Conservation (phyloP, 2,888 invertebrate genomes). For the Callimorpha dominula region DNA sequence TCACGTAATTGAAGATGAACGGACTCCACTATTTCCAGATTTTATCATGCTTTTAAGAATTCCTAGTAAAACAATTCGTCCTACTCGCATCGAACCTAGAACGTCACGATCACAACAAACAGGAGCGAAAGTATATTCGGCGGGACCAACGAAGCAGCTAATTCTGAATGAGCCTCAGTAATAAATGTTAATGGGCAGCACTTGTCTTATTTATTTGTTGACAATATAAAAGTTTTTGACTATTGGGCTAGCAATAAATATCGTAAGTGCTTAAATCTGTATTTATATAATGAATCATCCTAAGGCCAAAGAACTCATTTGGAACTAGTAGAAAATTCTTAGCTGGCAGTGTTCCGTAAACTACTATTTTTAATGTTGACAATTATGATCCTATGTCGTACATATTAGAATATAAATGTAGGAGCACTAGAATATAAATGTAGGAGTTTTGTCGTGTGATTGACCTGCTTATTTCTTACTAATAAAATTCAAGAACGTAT, state of each 20-base stretch:
- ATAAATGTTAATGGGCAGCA: neutral
- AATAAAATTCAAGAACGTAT: neutral
- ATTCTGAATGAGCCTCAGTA: neutral
- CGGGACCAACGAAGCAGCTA: neutral
- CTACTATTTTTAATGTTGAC: neutral
- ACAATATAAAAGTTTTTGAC: neutral
- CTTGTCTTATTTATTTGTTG: neutral
- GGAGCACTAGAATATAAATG: neutral
- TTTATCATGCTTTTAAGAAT: too few relatives aligned
- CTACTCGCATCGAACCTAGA: too few relatives aligned
- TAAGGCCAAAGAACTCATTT: slow-evolving; percentile 7
- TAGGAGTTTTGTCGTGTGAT: neutral
- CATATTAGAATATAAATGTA: neutral
- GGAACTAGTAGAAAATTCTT: slow-evolving; percentile 5
- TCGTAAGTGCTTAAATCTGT: neutral
- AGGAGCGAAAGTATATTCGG: too few relatives aligned
- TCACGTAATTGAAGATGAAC: neutral
- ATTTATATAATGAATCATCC: neutral
- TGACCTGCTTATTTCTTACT: neutral
- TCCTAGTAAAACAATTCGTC: too few relatives aligned
- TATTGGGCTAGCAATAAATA: neutral
- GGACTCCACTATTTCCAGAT: neutral
- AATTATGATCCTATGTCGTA: neutral
- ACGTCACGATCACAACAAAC: neutral
- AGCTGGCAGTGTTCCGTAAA: slow-evolving; percentile 4